Conservation (phyloP, 1,140 invertebrate genomes). For the Sipha flava region DNA sequence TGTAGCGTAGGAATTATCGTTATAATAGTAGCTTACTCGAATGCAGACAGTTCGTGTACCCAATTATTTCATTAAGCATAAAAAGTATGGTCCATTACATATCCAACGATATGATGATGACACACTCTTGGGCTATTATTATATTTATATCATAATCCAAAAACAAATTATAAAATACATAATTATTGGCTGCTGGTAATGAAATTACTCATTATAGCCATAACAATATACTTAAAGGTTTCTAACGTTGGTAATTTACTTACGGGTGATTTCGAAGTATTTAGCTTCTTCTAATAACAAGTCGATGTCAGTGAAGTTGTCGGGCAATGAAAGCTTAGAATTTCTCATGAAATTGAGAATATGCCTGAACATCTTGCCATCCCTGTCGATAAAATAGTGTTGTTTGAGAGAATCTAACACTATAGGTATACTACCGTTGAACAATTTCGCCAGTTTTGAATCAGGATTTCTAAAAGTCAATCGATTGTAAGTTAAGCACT, state of each 20-base stretch:
- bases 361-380: slow-evolving; percentile 91
- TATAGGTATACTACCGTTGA: slow-evolving; percentile 94
- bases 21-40: background rate
- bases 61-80: background rate
- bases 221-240: background rate
- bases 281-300: slow-evolving; percentile 84
- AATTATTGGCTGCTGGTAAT: too few relatives aligned
- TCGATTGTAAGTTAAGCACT: background rate
- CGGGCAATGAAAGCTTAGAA: slow-evolving; percentile 73
- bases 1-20: background rate
- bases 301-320: slow-evolving; percentile 78
- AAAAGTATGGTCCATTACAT: too few relatives aligned
- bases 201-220: background rate
- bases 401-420: slow-evolving; percentile 93
- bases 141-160: too few relatives aligned
- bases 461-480: slow-evolving; percentile 71
- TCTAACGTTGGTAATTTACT: slow-evolving; percentile 44
- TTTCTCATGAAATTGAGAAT: slow-evolving; percentile 93
- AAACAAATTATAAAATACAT: too few relatives aligned
- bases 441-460: slow-evolving; percentile 82
- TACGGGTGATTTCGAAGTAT: slow-evolving; percentile 85
- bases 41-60: background rate
- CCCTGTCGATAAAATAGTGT: slow-evolving; percentile 95
- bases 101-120: too few relatives aligned
- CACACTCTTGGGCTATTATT: too few relatives aligned